A percentile compares a stretch with the other conserved stretches of the same genome.
Conservation (phyloP, 30 jellyfish, hydroid and myxozoan species). For the Hydra vulgaris region DNA sequence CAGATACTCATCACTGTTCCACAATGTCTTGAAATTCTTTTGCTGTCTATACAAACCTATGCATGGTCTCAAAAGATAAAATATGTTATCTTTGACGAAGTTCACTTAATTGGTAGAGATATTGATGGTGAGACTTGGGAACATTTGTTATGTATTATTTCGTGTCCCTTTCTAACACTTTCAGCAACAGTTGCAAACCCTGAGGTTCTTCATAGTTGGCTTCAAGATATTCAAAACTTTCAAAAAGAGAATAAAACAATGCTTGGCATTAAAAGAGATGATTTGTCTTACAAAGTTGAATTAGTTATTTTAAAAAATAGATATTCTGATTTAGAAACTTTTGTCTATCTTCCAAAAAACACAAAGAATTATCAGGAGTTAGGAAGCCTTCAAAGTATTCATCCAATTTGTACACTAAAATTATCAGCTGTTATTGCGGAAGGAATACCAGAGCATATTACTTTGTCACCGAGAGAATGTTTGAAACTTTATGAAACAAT, state of each 20-base stretch:
- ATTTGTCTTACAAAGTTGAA: slow-evolving; percentile 11
- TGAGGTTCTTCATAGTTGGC: slow-evolving; percentile 28
- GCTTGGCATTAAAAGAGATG: neutral
- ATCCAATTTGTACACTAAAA: slow-evolving; percentile 1
- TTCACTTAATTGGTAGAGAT: slow-evolving; percentile 21
- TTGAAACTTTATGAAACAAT: slow-evolving; percentile 4
- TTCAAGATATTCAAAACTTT: slow-evolving; percentile 15
- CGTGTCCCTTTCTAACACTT: slow-evolving; percentile 27
- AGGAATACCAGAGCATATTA: slow-evolving; percentile 10
- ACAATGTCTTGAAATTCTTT: slow-evolving; percentile 25
- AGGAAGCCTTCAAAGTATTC: slow-evolving; percentile 1
- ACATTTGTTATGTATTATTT: slow-evolving; percentile 6
- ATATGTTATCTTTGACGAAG: slow-evolving; percentile 24
- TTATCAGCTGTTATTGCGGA: neutral
- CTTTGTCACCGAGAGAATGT: slow-evolving; percentile 19
- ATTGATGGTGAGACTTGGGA: slow-evolving; percentile 18
- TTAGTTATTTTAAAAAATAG: slow-evolving; percentile 1
- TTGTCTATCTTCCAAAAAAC: neutral
- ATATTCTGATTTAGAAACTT: slow-evolving; percentile 13
- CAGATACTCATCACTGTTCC: slow-evolving; percentile 38
- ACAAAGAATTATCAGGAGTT: too few species aligned
- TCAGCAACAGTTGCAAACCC: slow-evolving; percentile 35
- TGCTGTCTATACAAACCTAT: neutral
- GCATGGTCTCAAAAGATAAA: slow-evolving; percentile 12
- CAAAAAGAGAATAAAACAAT: neutral